Base-by-base conservation (phyloP, 2,113 vertebrate genomes). In the Coptodon bakossiorum region DNA sequence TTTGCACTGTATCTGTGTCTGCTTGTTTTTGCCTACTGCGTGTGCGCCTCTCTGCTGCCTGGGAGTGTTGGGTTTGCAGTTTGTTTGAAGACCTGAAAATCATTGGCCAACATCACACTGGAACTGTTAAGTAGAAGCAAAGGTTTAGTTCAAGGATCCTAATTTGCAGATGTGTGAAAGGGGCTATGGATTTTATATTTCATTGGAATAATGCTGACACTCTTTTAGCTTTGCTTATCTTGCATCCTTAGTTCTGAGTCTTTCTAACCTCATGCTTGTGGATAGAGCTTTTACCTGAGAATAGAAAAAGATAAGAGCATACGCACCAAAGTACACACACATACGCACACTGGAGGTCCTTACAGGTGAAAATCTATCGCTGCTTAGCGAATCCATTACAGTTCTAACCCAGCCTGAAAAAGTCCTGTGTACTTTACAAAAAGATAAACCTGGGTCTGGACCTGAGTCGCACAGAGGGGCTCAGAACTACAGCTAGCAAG, bases 161-260 rank as follows among this genome's bases (percentile, higher is more conserved):
- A 82, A 91, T 93, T 94, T 92, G 92, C 91, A 94, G 89, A 90
- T 91, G 87, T 89, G 90, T 54, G 79, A 87, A 76, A 85, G 29
- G 53, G 50, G 24, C 59, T 84, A 87, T 92, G 91, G 90, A 92
- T 93, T 91, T 94, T 76, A 86, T 61, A 88, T 90, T 92, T 88
- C 71, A 79, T 27, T 3, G 14, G 84, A 88, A 93, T 92, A 92
- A 86, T 89, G 95, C 94, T 95, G 95, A 95, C 93, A 81, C 66
- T 91, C 87, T 89, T 89, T 90, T 82, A 85, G 91, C 89, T 68
- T 48, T 88, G 82, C 93, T 93, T 94, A 91, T 95, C 90, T 90
- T 85, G 90, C 86, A 94, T 92, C 86, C 81, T 79, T 84, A 83
- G 73, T 92, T 89, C 71, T 56, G 82, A 92, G 86, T 83, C 81